phyloP scores from a whole-genome alignment of 2,888 invertebrate species.

The Yponomeuta cagnagella region DNA sequence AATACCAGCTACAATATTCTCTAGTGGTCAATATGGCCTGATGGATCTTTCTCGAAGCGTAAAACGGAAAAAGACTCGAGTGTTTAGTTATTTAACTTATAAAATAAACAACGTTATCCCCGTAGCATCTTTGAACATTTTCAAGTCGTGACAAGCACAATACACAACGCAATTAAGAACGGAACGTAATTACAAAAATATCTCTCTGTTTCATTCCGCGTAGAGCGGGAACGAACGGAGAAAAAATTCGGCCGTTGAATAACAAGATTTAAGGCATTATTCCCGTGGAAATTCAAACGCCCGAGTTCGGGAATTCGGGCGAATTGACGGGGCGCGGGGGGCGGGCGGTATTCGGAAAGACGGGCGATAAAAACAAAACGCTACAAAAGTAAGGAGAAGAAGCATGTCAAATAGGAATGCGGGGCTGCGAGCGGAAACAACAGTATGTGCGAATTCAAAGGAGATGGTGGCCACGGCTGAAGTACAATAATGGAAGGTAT shows the following conservation, averaged over 20 bases:
- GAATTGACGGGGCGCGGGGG: conserved; percentile 38
- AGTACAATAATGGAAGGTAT: conserved; percentile 1
- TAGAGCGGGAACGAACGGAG: neutral
- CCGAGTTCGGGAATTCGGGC: conserved; percentile 39
- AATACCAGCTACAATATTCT: too few relatives aligned
- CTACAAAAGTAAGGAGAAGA: conserved; percentile 41
- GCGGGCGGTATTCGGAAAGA: conserved; percentile 50
- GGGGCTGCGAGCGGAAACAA: conserved; percentile 29
- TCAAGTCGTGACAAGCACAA: neutral
- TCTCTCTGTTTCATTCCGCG: neutral
- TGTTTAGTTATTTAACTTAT: neutral
- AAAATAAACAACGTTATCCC: neutral
- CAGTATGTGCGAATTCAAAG: conserved; percentile 16
- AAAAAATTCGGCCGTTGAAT: neutral
- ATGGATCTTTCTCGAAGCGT: too few relatives aligned
- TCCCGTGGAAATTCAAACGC: neutral
- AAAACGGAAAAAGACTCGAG: too few relatives aligned
- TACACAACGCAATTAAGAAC: conserved; percentile 25
- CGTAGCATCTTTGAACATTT: neutral
- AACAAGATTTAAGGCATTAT: conserved; percentile 4
- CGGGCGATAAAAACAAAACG: conserved; percentile 58
- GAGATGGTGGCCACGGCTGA: neutral
- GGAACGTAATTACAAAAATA: conserved; percentile 5
- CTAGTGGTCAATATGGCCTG: too few relatives aligned
- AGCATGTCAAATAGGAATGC: conserved; percentile 49